A percentile compares a stretch with the other conserved stretches of the same genome.
Conservation (phyloP, 2,113 vertebrate species). For the Anolis carolinensis region DNA sequence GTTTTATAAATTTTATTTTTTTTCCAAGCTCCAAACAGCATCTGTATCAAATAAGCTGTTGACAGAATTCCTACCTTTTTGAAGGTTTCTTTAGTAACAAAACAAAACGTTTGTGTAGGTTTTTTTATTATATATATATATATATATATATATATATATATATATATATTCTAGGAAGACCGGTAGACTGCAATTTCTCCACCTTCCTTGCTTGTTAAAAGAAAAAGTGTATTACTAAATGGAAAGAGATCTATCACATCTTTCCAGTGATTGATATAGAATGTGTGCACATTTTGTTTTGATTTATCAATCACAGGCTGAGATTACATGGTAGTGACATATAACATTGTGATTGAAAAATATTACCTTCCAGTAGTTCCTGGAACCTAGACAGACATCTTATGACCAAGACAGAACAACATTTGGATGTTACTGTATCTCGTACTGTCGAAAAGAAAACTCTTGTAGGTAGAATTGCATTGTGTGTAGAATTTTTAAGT, state of each 20-base stretch:
- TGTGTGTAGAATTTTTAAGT: not conserved
- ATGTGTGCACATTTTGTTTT: conserved; percentile 8
- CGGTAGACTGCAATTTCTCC: conserved; percentile 5
- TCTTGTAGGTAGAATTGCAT: not conserved
- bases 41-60: not conserved
- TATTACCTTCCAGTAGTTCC: not conserved
- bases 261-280: not conserved
- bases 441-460: not conserved
- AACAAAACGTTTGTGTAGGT: not conserved
- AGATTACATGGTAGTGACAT: not conserved
- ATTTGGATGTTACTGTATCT: not conserved
- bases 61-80: not conserved
- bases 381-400: not conserved
- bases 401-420: not conserved
- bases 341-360: not conserved
- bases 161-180: not conserved
- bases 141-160: too few relatives aligned
- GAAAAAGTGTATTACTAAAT: not conserved
- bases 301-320: not conserved
- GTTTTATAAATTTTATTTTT: not conserved
- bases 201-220: not conserved
- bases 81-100: not conserved
- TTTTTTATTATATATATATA: too few relatives aligned
- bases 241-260: not conserved
- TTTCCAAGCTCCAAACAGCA: not conserved